Base-by-base conservation (phyloP, 1,140 invertebrate genomes). In the Apis florea region DNA sequence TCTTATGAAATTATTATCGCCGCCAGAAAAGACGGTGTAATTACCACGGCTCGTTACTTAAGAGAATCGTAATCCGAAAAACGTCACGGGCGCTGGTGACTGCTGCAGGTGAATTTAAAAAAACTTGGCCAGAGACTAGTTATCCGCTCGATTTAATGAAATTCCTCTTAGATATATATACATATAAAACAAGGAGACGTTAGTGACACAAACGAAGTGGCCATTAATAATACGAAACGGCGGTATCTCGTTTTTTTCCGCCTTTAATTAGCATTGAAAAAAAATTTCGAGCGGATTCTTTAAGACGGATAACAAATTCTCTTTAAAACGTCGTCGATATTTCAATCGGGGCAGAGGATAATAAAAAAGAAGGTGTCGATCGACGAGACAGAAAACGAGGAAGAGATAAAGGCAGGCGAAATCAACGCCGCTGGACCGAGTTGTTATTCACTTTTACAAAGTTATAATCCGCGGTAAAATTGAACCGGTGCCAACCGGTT, bases 81-180 rank as follows among this genome's bases (percentile, higher is more conserved):
- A 69, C 40, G 54, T 49, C 31, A 47, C 40, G n/a, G 21, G 2
- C n/a, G 17, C 24, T 8, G 31, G 6, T n/a, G 3, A 8, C 12
- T 21, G 8, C 49, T 21, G 4, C 49, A 72, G 54, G 63, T 82
- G 80, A 86, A 88, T 88, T 85, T 81, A 90, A 89, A 90, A 89
- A 90, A 88, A 87, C 73, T 86, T 79, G 84, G 79, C 84, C 86
- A 85, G 78, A 69, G 79, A 78, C 88, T 80, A 88, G 89, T 87
- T 87, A 83, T 84, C 85, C 84, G 83, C 83, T 82, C 88, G 83
- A 89, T 90, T 90, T 90, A 90, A 90, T 89, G 86, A 88, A 90
- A 89, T 84, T 88, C 83, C 85, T 5, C 31, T 40, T 40, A 5
- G 59, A 81, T 64, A 47, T 69, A 81, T 89, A 83, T 81, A 85